Conservation (phyloP, 2,888 invertebrate species). For the Hemithea aestivaria region DNA sequence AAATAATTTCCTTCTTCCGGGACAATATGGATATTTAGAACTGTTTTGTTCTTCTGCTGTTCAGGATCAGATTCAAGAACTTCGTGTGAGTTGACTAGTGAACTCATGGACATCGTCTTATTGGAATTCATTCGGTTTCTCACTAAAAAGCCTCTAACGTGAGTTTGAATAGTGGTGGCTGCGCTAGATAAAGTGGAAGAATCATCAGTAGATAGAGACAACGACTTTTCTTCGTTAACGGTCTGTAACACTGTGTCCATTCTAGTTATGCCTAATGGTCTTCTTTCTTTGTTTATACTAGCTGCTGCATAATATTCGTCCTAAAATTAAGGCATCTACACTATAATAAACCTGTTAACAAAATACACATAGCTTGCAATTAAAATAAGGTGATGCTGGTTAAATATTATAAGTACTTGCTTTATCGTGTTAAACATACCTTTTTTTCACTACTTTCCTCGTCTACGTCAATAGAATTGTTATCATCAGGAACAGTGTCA, state of each 20-base stretch:
- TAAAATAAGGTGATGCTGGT: too few relatives aligned
- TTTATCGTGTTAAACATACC: too few relatives aligned
- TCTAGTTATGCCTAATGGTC: conserved; percentile 57
- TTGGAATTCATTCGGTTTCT: conserved; percentile 71
- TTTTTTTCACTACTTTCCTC: conserved; percentile 43
- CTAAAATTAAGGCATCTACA: conserved; percentile 42
- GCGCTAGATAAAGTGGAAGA: conserved; percentile 76
- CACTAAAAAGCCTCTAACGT: conserved; percentile 83
- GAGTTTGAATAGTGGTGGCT: conserved; percentile 83
- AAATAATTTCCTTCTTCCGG: conserved; percentile 61
- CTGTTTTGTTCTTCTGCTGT: conserved; percentile 53
- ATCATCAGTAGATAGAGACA: conserved; percentile 72
- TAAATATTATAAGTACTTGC: too few relatives aligned
- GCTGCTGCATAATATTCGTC: conserved; percentile 41
- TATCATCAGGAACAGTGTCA: conserved; percentile 50
- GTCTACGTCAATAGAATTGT: conserved; percentile 41
- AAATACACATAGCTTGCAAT: conserved; percentile 1
- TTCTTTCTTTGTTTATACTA: conserved; percentile 52
- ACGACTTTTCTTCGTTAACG: conserved; percentile 74
- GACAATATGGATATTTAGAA: conserved; percentile 69
- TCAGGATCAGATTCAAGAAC: conserved; percentile 56
- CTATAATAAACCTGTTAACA: conserved; percentile 10
- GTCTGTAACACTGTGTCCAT: conserved; percentile 73
- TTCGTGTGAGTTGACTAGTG: conserved; percentile 54
- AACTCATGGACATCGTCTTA: conserved; percentile 60